Base-by-base conservation (phyloP, 2,888 invertebrate genomes). In the Calliscelio sp. region DNA sequence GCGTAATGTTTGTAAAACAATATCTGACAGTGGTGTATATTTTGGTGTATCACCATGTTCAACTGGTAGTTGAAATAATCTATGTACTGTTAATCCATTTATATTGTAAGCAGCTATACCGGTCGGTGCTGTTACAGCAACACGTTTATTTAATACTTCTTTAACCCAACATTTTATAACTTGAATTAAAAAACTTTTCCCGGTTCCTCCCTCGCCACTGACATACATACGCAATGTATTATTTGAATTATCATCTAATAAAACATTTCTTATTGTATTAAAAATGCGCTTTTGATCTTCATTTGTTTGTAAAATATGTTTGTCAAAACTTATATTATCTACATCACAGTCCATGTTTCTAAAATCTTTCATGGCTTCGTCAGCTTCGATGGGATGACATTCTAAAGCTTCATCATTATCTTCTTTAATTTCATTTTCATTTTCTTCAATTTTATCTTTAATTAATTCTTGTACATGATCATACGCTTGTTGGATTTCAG, bases 241-340 rank as follows among this genome's bases (percentile, higher is more conserved):
- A 32, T 5, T 32, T 32, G 32, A 5, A 32, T 32, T 10, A 7
- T 32, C 10, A 32, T 32, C 10, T 32, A 32, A 32, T 10, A 32
- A 32, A 7, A 10, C 10, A 7, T 32, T 5, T 32, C 6, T 32
- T 7, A 32, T 10, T 32, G 63, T 86, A 81, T 88, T 86, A 59
- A 90, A 90, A 14, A 89, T 81, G 44, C 86, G 57, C 66, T 85
- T 87, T 86, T 89, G 89, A 77, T 89, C 90, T 3, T 38, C 28
- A 85, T 90, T 89, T 20, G 89, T 75, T 63, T 86, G 66, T 44
- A n/a, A n/a, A n/a, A n/a, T n/a, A n/a, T n/a, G n/a, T n/a, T n/a
- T n/a, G n/a, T n/a, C n/a, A n/a, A n/a, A n/a, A n/a, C n/a, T n/a
- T n/a, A n/a, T n/a, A n/a, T n/a, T n/a, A n/a, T n/a, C n/a, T n/a